phyloP scores from a whole-genome alignment of 2,797 vertebrate species.

The Pogonophryne albipinna region DNA sequence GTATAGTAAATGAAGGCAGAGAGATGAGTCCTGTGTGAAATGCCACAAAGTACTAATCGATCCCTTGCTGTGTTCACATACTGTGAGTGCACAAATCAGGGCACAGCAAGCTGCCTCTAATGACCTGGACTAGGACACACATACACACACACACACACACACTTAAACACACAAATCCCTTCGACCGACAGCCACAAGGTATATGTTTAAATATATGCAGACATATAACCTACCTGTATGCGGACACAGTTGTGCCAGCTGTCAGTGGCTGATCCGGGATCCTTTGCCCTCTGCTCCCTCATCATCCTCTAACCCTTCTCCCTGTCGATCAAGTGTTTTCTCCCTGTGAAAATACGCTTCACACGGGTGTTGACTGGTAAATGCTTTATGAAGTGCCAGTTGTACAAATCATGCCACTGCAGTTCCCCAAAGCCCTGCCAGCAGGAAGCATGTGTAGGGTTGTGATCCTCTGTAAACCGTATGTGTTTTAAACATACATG shows the following conservation, averaged over 20 bases:
- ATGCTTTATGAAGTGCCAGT: constrained; percentile 77
- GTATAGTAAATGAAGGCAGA: constrained; percentile 61
- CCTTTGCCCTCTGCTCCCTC: constrained; percentile 56
- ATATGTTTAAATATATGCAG: constrained; percentile 31
- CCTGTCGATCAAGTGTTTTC: constrained; percentile 35
- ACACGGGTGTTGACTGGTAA: constrained; percentile 66
- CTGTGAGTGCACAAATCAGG: constrained; percentile 84
- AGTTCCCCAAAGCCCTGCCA: constrained; percentile 70
- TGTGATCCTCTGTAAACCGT: constrained; percentile 74
- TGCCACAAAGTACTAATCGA: constrained; percentile 82
- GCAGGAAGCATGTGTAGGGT: constrained; percentile 71
- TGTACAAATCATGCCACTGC: constrained; percentile 63
- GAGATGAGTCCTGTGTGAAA: constrained; percentile 75
- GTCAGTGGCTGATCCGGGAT: constrained; percentile 24
- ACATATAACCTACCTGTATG: constrained; percentile 27
- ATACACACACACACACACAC: constrained; percentile 34
- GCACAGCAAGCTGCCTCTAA: constrained; percentile 81
- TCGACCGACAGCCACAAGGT: constrained; percentile 32
- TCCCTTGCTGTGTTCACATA: constrained; percentile 81
- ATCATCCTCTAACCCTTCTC: constrained; percentile 39
- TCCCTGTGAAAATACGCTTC: constrained; percentile 57
- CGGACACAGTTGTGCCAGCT: constrained; percentile 27
- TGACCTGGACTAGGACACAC: constrained; percentile 69
- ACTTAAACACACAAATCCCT: constrained; percentile 1
- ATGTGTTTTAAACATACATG: constrained; percentile 76